Evolutionary conservation across 2,888 invertebrate genomes (phyloP), one percentile per base, ranked within the genome.

Genomic region (Brachynemurus nebulosus): DNA sequence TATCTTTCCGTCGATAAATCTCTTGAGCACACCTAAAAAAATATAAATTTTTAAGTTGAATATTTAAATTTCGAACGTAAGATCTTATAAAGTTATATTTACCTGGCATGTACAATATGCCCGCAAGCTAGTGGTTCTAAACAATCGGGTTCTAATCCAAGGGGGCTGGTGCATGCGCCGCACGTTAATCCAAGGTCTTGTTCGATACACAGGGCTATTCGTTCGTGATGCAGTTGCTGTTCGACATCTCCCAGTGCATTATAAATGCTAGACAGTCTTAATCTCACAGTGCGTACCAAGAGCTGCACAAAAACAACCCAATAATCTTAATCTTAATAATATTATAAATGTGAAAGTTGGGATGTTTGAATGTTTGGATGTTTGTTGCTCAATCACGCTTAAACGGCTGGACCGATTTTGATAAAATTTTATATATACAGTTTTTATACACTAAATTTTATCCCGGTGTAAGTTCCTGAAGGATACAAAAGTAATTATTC

Each of bases 71-170:
- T 30, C 4, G 30, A 17, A 36, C 17, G 14, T 16, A 12, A 17
- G 2, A 2, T 35, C 16, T 6, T 16, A 4, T 6, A 6, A 37
- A 37, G 18, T 3, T 11, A 36, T 36, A 6, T 25, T 46, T 61
- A 85, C 86, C 84, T 80, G 35, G 85, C 80, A 58, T 90, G 90
- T 39, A 89, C 73, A 52, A 90, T 86, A 59, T 90, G 90, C 3
- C 86, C 80, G 65, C 90, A 91, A 2, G 88, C 86, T 51, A 90
- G 66, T 12, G 85, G 82, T 53, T 89, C 88, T 35, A 90, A 67
- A 12, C 76, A 76, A 54, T 80, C 79, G 1, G 79, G 76, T 52
- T 80, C 77, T 45, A 76, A 64, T 2, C 84, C 84, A 50, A 89
- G 78, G 2, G 82, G 76, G 50, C 83, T 79, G 45, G 86, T 79